Percentiles rank a stretch among this genome's conserved stretches.
phyloP scores from a whole-genome alignment of 2,797 vertebrate species.

The Astyanax mexicanus region DNA sequence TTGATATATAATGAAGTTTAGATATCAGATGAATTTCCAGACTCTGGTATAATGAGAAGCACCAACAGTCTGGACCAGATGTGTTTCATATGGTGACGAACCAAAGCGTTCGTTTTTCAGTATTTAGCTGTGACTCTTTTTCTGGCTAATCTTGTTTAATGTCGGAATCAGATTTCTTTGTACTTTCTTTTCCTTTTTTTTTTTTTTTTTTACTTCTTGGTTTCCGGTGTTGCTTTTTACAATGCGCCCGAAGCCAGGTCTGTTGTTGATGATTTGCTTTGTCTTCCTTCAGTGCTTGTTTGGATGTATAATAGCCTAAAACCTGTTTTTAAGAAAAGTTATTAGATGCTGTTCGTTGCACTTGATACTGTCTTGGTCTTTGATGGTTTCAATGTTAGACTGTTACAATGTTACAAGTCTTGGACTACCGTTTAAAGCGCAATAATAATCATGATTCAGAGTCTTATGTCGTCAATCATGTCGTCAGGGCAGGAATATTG shows the following conservation, averaged over 20 bases:
- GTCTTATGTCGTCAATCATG: slow-evolving; percentile 31
- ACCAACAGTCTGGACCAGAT: neutral
- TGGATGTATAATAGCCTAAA: slow-evolving; percentile 57
- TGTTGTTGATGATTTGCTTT: slow-evolving; percentile 56
- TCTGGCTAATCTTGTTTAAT: neutral
- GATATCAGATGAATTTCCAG: neutral
- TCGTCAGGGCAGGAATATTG: slow-evolving; percentile 37
- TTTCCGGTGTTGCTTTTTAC: slow-evolving; percentile 50
- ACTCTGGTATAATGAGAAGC: neutral
- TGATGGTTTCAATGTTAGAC: slow-evolving; percentile 74
- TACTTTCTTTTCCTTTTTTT: neutral
- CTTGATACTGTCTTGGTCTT: slow-evolving; percentile 64
- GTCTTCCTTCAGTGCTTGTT: slow-evolving; percentile 58
- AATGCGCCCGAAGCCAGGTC: slow-evolving; percentile 62
- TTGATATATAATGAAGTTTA: neutral
- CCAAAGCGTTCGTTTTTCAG: neutral
- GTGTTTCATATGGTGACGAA: neutral
- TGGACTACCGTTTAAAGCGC: slow-evolving; percentile 68
- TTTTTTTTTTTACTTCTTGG: neutral
- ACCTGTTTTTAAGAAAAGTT: slow-evolving; percentile 66
- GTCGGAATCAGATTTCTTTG: neutral
- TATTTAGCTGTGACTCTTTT: neutral
- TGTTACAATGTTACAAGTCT: slow-evolving; percentile 73
- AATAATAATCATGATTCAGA: slow-evolving; percentile 67
- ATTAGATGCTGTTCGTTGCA: slow-evolving; percentile 76